These are phyloP conservation scores for Sarotherodon lohbergeri DNA, from an alignment of 2,113 vertebrate species.

Conservation along the genomic window DNA sequence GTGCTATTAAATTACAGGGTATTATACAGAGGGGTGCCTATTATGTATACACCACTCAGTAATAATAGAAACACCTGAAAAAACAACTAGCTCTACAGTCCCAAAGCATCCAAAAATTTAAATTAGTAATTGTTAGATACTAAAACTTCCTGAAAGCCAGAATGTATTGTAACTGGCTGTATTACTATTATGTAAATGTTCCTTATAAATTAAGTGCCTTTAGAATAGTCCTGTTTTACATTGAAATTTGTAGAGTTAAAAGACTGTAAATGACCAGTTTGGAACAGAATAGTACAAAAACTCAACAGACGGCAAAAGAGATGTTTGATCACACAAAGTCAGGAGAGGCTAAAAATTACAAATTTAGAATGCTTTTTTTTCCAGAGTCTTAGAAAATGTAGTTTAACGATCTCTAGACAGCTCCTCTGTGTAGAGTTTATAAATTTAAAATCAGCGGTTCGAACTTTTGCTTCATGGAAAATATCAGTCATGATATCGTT, in stretches of 20 bases:
- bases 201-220: neutral
- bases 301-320: neutral
- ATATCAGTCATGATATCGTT: neutral
- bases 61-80: neutral
- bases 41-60: neutral
- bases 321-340: neutral
- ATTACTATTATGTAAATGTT: neutral
- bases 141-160: neutral
- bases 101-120: neutral
- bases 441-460: neutral
- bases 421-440: neutral
- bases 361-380: rapidly evolving
- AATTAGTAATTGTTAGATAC: neutral
- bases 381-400: neutral
- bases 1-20: neutral
- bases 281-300: neutral
- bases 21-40: neutral
- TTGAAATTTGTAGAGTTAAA: neutral
- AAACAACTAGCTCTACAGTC: neutral
- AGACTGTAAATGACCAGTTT: neutral
- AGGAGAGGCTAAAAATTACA: neutral
- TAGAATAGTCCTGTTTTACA: neutral
- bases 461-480: neutral
- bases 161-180: neutral
- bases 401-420: neutral